Base-by-base conservation (phyloP, 2,797 vertebrate genomes). In the Enteromius trimaculatus region DNA sequence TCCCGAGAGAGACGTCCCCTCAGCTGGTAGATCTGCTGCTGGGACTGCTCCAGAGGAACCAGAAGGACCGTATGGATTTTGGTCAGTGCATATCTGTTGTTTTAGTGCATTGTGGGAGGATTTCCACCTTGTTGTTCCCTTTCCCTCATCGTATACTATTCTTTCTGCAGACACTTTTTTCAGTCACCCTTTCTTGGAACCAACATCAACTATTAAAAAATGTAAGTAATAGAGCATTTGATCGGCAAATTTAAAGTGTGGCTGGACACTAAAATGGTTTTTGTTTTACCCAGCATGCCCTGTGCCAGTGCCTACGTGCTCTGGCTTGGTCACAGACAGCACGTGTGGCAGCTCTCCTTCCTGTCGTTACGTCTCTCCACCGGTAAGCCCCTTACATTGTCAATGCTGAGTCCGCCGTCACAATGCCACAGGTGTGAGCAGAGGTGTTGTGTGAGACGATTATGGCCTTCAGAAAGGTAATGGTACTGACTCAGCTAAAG, bases 21-120 rank as follows among this genome's bases (percentile, higher is more conserved):
- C 96, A 94, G 47, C 94, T 99, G 85, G 88, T 95, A 75, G 94
- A 96, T 89, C 95, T 99, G 85, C 91, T 99, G 70, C 92, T 98
- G 81, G 96, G 97, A 76, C 94, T 99, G 86, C 95, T 99, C 89
- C 98, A 99, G 92, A 96, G 97, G 90, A 98, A 96, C 91, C 98
- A 99, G 90, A 99, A 98, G 90, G 98, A 99, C 83, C 94, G 98
- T 85, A 97, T 98, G 95, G 97, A 99, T 90, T 99, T 99, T 87
- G 97, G 98, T 98, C 89, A 90, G 96, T 95, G 42, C n/a, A 60
- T 47, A 55, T 82, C 19, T 60, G 65, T 26, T 29, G 0, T 70
- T 80, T 53, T 10, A 60, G 0, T 53, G 58, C 76, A 64, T 74
- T 49, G 8, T 55, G 16, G 34, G 11, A 31, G 31, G 21, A 49